These are phyloP conservation scores for Malurus melanocephalus DNA, from an alignment of 2,113 vertebrate genomes.

Conservation along the genomic window DNA sequence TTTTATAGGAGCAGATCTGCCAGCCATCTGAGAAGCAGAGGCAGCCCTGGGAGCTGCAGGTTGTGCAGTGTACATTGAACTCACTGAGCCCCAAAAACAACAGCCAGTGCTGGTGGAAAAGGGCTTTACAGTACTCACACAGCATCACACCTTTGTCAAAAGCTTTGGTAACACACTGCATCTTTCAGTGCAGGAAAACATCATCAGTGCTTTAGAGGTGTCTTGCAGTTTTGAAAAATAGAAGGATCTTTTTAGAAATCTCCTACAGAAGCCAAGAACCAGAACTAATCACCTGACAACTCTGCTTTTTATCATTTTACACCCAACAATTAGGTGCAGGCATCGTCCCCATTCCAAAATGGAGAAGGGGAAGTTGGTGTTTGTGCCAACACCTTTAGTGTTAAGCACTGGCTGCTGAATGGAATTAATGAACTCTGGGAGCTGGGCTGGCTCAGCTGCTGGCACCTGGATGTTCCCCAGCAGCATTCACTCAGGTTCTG, in stretches of 20 bases:
- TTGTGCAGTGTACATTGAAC: neutral
- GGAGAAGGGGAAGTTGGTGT: neutral
- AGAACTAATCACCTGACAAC: neutral
- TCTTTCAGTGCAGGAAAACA: neutral
- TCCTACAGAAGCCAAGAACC: neutral
- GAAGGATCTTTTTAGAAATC: neutral
- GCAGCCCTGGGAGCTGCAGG: neutral
- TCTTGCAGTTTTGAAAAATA: neutral
- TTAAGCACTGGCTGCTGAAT: neutral
- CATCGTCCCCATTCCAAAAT: neutral
- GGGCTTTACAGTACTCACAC: neutral
- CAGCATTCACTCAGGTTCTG: neutral
- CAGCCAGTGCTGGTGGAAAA: neutral
- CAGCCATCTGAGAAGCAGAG: neutral
- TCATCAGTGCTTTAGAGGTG: neutral
- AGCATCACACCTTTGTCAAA: neutral
- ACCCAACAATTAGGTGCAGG: too few species aligned
- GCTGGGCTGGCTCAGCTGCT: neutral
- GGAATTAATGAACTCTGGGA: neutral
- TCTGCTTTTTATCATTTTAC: neutral
- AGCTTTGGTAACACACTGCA: neutral
- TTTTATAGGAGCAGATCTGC: neutral
- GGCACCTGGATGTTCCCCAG: neutral
- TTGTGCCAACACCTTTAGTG: neutral
- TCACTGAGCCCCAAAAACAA: neutral